Conservation (phyloP, 2,888 invertebrate genomes). For the Heliconius charithonia region DNA sequence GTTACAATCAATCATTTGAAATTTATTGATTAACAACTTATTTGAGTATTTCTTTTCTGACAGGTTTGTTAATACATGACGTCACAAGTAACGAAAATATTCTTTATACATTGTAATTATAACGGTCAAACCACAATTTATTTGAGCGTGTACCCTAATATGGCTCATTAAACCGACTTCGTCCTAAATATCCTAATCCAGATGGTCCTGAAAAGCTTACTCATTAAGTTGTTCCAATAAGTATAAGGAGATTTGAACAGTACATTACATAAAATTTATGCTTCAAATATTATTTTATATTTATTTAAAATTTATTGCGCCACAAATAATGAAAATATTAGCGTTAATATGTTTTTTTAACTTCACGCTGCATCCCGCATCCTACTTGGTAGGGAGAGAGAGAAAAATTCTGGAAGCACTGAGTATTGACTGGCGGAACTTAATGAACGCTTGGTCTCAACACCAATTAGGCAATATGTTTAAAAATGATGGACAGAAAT, state of each 20-base stretch:
- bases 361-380: too few species aligned
- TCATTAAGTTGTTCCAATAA: conserved; percentile 23
- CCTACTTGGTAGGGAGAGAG: too few species aligned
- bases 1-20: background rate
- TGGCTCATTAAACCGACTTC: conserved; percentile 17
- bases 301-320: background rate
- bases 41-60: background rate
- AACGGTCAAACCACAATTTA: background rate
- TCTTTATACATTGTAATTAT: conserved; percentile 1
- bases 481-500: too few species aligned
- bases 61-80: background rate
- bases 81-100: background rate
- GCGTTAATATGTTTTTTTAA: too few species aligned
- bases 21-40: background rate
- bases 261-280: background rate
- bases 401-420: too few species aligned
- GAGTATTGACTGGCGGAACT: too few species aligned
- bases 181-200: conserved; percentile 16
- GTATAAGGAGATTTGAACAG: conserved; percentile 48
- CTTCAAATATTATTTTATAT: background rate
- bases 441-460: too few species aligned
- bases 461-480: too few species aligned
- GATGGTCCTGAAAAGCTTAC: conserved; percentile 34
- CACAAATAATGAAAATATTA: background rate
- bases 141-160: conserved; percentile 14